Conservation (phyloP, 2,888 invertebrate species). For the Pomacea canaliculata region DNA sequence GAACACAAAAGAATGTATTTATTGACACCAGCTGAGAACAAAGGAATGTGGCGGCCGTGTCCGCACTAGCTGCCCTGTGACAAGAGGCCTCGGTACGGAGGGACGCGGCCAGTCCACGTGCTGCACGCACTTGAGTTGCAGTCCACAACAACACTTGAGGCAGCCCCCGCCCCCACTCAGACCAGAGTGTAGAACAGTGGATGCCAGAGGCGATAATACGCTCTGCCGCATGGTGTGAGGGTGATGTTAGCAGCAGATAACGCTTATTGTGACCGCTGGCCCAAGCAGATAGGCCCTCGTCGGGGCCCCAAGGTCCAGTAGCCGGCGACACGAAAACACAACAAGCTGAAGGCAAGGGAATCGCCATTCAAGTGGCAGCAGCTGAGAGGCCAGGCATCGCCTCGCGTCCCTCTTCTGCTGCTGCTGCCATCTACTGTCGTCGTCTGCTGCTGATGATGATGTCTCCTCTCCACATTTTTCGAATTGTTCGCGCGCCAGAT, state of each 20-base stretch:
- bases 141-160: slow-evolving; percentile 2
- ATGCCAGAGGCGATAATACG: neutral
- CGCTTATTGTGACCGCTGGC: neutral
- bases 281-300: neutral
- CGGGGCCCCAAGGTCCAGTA: neutral
- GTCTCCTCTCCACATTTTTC: slow-evolving; percentile 17
- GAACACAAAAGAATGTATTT: too few species aligned
- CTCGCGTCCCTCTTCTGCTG: slow-evolving; percentile 3
- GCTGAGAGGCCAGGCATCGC: slow-evolving; percentile 5
- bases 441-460: too few species aligned
- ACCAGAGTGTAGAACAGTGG: neutral
- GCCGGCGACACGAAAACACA: neutral
- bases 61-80: too few species aligned
- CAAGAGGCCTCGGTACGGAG: too few species aligned
- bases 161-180: neutral
- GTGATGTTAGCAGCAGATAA: neutral
- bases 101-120: too few species aligned
- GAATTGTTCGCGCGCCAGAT: slow-evolving; percentile 17
- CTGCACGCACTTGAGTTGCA: neutral
- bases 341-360: neutral
- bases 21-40: too few species aligned
- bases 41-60: too few species aligned
- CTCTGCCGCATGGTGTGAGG: neutral
- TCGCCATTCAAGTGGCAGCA: neutral
- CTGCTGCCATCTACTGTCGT: too few species aligned